Evolutionary conservation across 2,888 invertebrate genomes (phyloP).

Genomic region (Phoronis australis): DNA sequence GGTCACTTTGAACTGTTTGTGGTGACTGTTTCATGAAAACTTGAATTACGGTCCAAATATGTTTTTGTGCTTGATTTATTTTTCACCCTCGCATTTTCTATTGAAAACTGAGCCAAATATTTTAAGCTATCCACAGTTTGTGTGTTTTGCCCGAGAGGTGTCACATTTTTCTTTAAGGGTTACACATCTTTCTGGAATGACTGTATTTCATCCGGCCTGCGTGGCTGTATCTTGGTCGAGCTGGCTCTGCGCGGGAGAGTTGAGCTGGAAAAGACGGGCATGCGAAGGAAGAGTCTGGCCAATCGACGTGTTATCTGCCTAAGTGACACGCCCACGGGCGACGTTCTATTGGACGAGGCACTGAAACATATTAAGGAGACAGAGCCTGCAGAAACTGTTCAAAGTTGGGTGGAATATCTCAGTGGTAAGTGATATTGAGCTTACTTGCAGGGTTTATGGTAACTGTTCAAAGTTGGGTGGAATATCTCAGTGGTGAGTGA

Average conservation of each 20-base stretch:
- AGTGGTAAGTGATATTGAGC: constrained; percentile 66
- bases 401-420: constrained; percentile 99
- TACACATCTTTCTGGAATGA: constrained; percentile 96
- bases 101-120: no score
- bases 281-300: constrained; percentile 79
- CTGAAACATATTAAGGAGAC: constrained; percentile 98
- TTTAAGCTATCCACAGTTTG: no score
- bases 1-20: no score
- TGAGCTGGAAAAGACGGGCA: constrained; percentile 93
- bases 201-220: constrained; percentile 96
- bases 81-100: no score
- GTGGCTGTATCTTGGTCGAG: constrained; percentile 98
- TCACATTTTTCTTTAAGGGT: constrained; percentile 34
- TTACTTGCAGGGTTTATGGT: constrained; percentile 77
- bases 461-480: constrained; percentile 98
- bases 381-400: constrained; percentile 92
- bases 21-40: no score
- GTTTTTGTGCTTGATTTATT: no score
- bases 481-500: constrained; percentile 87
- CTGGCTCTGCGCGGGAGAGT: constrained; percentile 89
- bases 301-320: constrained; percentile 71
- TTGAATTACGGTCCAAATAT: no score
- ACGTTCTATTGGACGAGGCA: constrained; percentile 83
- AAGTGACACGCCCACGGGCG: constrained; percentile 91
- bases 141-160: not conserved